Percentiles rank a stretch among this genome's conserved stretches.
These are phyloP conservation scores for Dasyurus viverrinus DNA, from an alignment of 2,113 vertebrate genomes.

Conservation along the genomic window DNA sequence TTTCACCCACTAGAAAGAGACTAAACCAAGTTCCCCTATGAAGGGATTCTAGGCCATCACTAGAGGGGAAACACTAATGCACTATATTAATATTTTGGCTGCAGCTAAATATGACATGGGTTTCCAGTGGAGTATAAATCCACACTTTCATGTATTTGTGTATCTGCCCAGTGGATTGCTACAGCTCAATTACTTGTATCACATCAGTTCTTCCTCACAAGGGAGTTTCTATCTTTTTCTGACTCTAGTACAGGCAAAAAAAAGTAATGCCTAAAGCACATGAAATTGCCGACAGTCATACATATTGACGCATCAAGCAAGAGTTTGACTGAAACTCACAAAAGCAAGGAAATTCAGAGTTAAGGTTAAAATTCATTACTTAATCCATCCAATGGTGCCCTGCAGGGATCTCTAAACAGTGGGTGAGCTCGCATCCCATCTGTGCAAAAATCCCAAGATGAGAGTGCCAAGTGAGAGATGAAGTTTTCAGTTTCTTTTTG, in stretches of 20 bases:
- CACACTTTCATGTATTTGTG: constrained; percentile 55
- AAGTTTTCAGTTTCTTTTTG: constrained; percentile 45
- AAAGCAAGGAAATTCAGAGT: constrained; percentile 64
- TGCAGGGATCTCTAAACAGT: constrained; percentile 55
- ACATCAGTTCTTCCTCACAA: constrained; percentile 47
- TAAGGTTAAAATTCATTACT: constrained; percentile 64
- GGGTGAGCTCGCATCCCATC: constrained; percentile 44
- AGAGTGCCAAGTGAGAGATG: constrained; percentile 39
- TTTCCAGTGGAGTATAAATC: constrained; percentile 50
- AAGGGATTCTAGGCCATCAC: not conserved
- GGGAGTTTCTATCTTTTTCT: constrained; percentile 36
- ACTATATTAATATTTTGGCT: constrained; percentile 31
- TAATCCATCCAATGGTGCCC: constrained; percentile 42
- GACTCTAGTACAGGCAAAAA: constrained; percentile 39
- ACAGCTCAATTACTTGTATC: constrained; percentile 64
- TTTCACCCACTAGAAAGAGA: constrained; percentile 34
- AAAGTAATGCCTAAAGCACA: constrained; percentile 8
- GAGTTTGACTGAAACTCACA: constrained; percentile 59
- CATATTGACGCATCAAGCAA: constrained; percentile 47
- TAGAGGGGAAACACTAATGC: constrained; percentile 16
- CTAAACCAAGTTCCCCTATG: constrained; percentile 14
- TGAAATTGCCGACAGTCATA: constrained; percentile 46
- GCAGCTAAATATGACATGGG: constrained; percentile 23
- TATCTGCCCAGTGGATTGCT: constrained; percentile 46
- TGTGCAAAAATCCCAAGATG: constrained; percentile 36